A percentile compares a stretch with the other conserved stretches of the same genome.
phyloP scores from a whole-genome alignment of 2,888 invertebrate species.

The Schizotus pectinicornis region DNA sequence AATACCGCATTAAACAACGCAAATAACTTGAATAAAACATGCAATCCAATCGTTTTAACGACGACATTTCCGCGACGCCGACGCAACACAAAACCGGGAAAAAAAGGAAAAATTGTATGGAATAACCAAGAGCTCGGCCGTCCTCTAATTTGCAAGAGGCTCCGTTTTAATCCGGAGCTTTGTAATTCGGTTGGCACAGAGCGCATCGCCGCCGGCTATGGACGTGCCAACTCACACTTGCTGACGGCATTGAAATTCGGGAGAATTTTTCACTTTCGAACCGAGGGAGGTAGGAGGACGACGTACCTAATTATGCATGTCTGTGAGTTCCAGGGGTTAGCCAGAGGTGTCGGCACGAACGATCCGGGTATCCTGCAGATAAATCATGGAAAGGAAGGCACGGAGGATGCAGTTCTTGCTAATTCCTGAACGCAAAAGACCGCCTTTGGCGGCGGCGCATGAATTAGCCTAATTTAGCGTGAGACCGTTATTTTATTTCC shows the following conservation, averaged over 20 bases:
- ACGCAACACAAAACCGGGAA: constrained; percentile 7
- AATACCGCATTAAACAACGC: too few species aligned
- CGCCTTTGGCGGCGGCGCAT: too few species aligned
- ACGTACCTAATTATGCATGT: constrained; percentile 8
- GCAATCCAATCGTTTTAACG: too few species aligned
- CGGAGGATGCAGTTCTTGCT: too few species aligned
- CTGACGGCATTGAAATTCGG: constrained; percentile 1
- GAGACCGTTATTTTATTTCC: too few species aligned
- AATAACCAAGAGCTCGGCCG: neutral
- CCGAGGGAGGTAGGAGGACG: constrained; percentile 2
- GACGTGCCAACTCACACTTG: constrained; percentile 17
- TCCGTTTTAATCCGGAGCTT: constrained; percentile 5
- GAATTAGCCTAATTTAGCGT: too few species aligned
- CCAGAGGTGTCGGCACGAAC: too few species aligned
- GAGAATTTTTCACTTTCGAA: constrained; percentile 13
- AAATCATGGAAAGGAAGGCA: too few species aligned
- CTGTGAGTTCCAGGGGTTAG: neutral
- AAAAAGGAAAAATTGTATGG: neutral
- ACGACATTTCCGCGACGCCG: neutral
- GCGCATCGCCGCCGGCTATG: constrained; percentile 2
- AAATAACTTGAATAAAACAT: too few species aligned
- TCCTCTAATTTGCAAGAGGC: constrained; percentile 8
- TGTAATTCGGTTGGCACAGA: neutral
- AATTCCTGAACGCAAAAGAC: too few species aligned
- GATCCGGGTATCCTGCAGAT: too few species aligned